A percentile compares a stretch with the other conserved stretches of the same genome.
These are phyloP conservation scores for Polylopha cassiicola DNA, from an alignment of 2,888 invertebrate species.

Conservation along the genomic window DNA sequence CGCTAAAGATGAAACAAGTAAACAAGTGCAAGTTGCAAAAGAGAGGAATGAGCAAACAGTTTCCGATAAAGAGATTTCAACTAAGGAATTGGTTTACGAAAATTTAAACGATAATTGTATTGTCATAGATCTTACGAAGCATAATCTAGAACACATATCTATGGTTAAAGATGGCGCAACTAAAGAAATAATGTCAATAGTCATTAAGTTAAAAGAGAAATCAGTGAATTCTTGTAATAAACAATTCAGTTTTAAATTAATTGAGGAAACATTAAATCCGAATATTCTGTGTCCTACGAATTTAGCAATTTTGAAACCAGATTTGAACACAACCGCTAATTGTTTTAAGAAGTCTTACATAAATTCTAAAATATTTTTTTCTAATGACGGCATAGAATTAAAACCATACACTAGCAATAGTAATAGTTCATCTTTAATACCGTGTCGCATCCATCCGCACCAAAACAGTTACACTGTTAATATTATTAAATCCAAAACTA, in stretches of 20 bases:
- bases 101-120: constrained; percentile 42
- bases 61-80: constrained; percentile 29
- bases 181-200: constrained; percentile 43
- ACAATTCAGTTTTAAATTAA: constrained; percentile 39
- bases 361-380: constrained; percentile 22
- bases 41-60: constrained; percentile 33
- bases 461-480: no score
- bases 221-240: constrained; percentile 29
- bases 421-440: constrained; percentile 44
- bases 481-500: constrained; percentile 29
- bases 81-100: constrained; percentile 35
- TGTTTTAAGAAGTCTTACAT: constrained; percentile 21
- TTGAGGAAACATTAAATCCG: no score
- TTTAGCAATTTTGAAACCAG: no score
- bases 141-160: constrained; percentile 49
- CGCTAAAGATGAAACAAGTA: constrained; percentile 6
- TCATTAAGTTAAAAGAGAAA: constrained; percentile 49
- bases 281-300: no score
- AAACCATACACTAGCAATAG: constrained; percentile 44
- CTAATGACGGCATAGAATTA: constrained; percentile 32
- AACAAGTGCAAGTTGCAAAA: constrained; percentile 23
- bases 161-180: constrained; percentile 38
- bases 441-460: no score
- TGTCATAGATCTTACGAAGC: constrained; percentile 51
- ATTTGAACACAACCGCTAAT: constrained; percentile 14